Base-by-base conservation (phyloP, 2,113 vertebrate species). In the Cynoglossus semilaevis region DNA sequence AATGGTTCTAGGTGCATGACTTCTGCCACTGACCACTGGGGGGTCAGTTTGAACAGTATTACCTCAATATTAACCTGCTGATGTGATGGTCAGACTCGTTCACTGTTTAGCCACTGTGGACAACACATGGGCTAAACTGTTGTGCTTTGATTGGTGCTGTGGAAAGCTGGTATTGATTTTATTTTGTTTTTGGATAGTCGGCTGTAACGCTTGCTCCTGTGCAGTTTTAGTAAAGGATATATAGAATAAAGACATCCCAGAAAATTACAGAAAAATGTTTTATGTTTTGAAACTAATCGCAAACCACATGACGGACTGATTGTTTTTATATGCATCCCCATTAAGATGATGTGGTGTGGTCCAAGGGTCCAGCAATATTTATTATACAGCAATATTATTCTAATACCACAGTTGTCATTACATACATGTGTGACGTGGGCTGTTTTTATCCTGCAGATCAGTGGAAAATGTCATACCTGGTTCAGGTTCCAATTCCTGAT, bases 301-400 rank as follows among this genome's bases (percentile, higher is more conserved):
- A 52, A 65, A 54, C 76, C 48, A 65, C 63, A 58, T 42, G 71
- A 71, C 59, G 41, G 63, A 72, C 55, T 60, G 45, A 13, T 11
- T 40, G 2, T 9, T 40, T 41, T 41, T 57, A 67, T 74, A 72
- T 54, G 51, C 60, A 58, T 51, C 71, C 74, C 66, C 57, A 48
- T 59, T 62, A 57, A 35, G 60, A 41, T 82, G 44, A 50, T 52
- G 55, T 68, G 16, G 71, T 47, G 66, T 80, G 73, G 76, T 80
- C 75, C 43, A 58, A 74, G 66, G 75, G 76, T 86, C 81, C 83
- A 85, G 87, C 86, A 89, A 89, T 89, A 89, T 85, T 84, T 81
- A 74, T 77, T 73, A 85, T 69, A 82, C 83, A 88, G 87, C 87
- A 89, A 89, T 89, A 89, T 80, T 85, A 74, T 76, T 75, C 69